These are phyloP conservation scores for Tricholauxania praeusta DNA, from an alignment of 2,888 invertebrate species.

Conservation along the genomic window DNA sequence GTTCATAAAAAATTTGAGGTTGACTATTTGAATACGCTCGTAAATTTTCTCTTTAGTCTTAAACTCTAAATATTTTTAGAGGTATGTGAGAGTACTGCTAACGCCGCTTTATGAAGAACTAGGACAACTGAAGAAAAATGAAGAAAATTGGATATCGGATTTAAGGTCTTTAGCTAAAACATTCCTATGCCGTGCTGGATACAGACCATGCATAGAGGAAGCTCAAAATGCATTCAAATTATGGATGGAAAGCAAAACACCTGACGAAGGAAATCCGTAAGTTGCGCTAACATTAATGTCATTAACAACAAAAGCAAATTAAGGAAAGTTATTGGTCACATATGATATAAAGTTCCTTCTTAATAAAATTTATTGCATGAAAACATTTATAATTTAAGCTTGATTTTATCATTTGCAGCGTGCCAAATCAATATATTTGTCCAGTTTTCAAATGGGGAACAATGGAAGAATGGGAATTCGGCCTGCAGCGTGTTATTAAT, in stretches of 20 bases:
- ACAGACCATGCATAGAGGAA: slow-evolving; percentile 81
- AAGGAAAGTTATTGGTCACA: not conserved
- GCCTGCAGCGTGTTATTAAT: slow-evolving; percentile 79
- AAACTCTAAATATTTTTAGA: slow-evolving; percentile 67
- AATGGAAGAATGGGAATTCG: slow-evolving; percentile 85
- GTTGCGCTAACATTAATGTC: slow-evolving; percentile 56
- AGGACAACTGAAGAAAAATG: slow-evolving; percentile 71
- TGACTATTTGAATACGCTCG: slow-evolving; percentile 46
- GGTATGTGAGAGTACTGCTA: slow-evolving; percentile 77
- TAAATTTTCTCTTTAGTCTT: slow-evolving; percentile 12
- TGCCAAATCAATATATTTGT: slow-evolving; percentile 81
- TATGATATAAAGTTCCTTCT: slow-evolving; percentile 9
- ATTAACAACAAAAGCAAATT: too few species aligned
- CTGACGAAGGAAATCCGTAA: slow-evolving; percentile 86
- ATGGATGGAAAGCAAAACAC: slow-evolving; percentile 81
- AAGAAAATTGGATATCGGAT: slow-evolving; percentile 77
- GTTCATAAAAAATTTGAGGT: slow-evolving; percentile 82
- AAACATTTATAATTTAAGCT: not conserved
- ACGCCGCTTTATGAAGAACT: slow-evolving; percentile 81
- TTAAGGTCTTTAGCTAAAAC: slow-evolving; percentile 77
- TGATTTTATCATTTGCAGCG: slow-evolving; percentile 68
- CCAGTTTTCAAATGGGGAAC: slow-evolving; percentile 87
- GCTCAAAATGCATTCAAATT: slow-evolving; percentile 78
- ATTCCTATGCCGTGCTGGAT: slow-evolving; percentile 82
- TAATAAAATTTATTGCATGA: not conserved